Conservation (phyloP, 2,113 vertebrate species). For the Felis chaus region DNA sequence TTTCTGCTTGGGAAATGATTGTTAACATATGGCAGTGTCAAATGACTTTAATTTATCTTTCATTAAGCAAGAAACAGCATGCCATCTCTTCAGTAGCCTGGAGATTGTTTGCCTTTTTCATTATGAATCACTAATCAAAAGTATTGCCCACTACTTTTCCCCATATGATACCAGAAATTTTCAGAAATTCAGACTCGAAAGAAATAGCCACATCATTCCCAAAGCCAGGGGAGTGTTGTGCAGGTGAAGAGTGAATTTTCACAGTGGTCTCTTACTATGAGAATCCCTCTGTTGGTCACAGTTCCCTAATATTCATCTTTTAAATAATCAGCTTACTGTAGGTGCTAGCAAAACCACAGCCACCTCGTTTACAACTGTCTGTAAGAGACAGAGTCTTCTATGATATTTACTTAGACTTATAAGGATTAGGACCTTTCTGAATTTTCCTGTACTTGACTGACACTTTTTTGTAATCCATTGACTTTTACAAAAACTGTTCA, state of each 20-base stretch:
- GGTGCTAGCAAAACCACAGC: not conserved
- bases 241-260: not conserved
- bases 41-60: constrained; percentile 72
- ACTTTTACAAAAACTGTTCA: not conserved
- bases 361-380: not conserved
- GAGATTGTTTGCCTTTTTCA: constrained; percentile 54
- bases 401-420: not conserved
- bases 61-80: constrained; percentile 62
- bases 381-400: not conserved
- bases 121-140: constrained; percentile 47
- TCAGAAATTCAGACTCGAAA: not conserved
- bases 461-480: not conserved
- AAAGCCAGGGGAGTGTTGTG: not conserved
- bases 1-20: constrained; percentile 66
- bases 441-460: not conserved
- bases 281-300: not conserved
- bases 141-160: not conserved
- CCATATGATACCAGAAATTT: not conserved
- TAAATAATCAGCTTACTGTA: not conserved
- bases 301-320: not conserved
- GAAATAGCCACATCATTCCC: not conserved
- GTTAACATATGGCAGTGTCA: constrained; percentile 76
- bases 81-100: constrained; percentile 54
- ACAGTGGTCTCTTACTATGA: not conserved
- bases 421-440: not conserved